Evolutionary conservation across 2,797 vertebrate species (phyloP).

Genomic region (Intellagama lesueurii): DNA sequence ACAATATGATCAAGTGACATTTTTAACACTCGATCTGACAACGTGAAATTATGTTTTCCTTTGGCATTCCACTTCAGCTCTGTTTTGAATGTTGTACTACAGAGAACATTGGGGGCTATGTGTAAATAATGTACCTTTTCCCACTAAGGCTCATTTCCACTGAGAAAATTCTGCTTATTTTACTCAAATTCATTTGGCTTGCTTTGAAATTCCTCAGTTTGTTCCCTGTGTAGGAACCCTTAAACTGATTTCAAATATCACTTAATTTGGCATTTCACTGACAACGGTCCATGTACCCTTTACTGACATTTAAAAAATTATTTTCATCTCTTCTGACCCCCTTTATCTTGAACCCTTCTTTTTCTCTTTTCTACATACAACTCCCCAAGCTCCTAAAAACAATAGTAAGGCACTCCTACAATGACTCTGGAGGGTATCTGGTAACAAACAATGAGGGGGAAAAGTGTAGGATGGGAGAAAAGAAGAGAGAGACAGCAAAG

Average conservation of each 20-base stretch:
- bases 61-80: slow-evolving; percentile 57
- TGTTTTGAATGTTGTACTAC: slow-evolving; percentile 53
- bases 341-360: background rate
- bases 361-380: slow-evolving; percentile 31
- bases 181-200: background rate
- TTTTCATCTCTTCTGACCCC: background rate
- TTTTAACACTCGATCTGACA: slow-evolving; percentile 57
- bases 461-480: background rate
- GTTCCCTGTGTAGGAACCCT: background rate
- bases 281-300: background rate
- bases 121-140: slow-evolving; percentile 49
- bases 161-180: background rate
- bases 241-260: background rate
- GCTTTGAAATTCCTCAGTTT: background rate
- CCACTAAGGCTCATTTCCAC: slow-evolving; percentile 12
- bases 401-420: slow-evolving; percentile 84
- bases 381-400: slow-evolving; percentile 68
- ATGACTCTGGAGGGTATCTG: slow-evolving; percentile 85
- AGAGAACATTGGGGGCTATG: slow-evolving; percentile 34
- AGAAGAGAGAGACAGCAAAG: slow-evolving; percentile 81
- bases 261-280: background rate
- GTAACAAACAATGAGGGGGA: slow-evolving; percentile 86
- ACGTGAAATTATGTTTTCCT: slow-evolving; percentile 44
- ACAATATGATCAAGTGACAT: slow-evolving; percentile 27
- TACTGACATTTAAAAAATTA: too few relatives aligned